phyloP scores from a whole-genome alignment of 2,113 vertebrate genomes.

The Gallinago media region DNA sequence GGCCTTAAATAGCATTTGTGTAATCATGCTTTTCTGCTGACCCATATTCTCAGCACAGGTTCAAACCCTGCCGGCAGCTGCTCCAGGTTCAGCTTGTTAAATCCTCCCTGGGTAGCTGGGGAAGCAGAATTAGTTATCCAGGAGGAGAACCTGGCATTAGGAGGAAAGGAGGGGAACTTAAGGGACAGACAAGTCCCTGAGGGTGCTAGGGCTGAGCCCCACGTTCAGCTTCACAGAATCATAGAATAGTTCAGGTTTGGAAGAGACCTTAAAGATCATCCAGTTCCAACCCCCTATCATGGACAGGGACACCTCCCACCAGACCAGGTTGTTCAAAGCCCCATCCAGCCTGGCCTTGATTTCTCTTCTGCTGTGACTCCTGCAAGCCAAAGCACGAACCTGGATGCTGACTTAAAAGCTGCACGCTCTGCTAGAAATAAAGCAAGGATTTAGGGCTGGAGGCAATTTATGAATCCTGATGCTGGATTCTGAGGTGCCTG shows the following conservation, averaged over 20 bases:
- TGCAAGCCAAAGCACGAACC: background rate
- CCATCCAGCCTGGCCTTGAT: no score
- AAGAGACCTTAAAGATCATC: no score
- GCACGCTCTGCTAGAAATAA: background rate
- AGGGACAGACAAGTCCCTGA: background rate
- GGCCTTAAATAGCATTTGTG: background rate
- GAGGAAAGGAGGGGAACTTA: background rate
- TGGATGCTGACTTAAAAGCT: background rate
- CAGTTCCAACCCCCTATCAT: no score
- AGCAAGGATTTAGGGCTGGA: background rate
- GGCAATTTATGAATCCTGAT: background rate
- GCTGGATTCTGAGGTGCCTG: background rate
- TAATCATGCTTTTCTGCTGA: slow-evolving; percentile 11
- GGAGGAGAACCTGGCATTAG: background rate
- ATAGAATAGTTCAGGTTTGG: no score
- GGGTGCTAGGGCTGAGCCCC: background rate
- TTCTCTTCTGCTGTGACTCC: background rate
- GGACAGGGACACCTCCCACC: no score
- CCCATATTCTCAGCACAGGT: slow-evolving; percentile 18
- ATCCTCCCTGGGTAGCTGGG: background rate
- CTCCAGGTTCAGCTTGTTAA: slow-evolving; percentile 30
- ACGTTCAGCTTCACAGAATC: rapidly evolving
- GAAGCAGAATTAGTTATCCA: background rate
- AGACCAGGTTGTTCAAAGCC: no score
- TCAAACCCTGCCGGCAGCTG: background rate